These are phyloP conservation scores for Gouania willdenowi DNA, from an alignment of 2,797 vertebrate genomes.

Conservation along the genomic window DNA sequence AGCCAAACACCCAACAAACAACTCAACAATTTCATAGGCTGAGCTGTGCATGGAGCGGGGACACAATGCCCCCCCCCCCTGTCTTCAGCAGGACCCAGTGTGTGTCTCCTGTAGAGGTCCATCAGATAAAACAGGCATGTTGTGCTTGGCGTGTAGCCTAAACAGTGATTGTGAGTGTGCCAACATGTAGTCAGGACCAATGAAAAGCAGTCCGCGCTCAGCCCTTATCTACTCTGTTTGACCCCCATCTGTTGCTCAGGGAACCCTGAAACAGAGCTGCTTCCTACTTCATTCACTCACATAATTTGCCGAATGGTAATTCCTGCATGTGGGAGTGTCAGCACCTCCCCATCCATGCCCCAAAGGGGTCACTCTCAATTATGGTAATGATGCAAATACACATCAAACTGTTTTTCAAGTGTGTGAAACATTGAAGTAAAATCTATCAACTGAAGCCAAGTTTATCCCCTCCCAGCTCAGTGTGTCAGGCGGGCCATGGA, in stretches of 20 bases:
- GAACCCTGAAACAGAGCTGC: conserved; percentile 17
- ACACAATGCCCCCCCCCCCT: conserved; percentile 22
- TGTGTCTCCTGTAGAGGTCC: conserved; percentile 2
- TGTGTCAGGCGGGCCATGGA: background rate
- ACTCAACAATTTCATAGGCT: conserved; percentile 29
- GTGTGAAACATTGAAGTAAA: conserved; percentile 40
- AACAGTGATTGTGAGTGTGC: conserved; percentile 26
- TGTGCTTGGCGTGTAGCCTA: conserved; percentile 38
- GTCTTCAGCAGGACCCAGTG: conserved; percentile 26
- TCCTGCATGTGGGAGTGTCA: conserved; percentile 17
- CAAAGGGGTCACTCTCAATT: conserved; percentile 51
- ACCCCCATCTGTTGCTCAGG: conserved; percentile 29
- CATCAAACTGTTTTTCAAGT: conserved; percentile 28
- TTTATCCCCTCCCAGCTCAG: conserved; percentile 6
- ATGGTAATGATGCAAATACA: conserved; percentile 62
- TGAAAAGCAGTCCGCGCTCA: conserved; percentile 1
- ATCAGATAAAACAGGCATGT: conserved; percentile 21
- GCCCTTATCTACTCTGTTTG: conserved; percentile 48
- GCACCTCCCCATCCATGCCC: conserved; percentile 23
- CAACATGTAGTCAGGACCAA: conserved; percentile 18
- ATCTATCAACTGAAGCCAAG: background rate
- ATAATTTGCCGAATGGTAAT: conserved; percentile 42
- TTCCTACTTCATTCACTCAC: conserved; percentile 51
- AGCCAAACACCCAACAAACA: conserved; percentile 45
- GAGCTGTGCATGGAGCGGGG: conserved; percentile 20